These are phyloP conservation scores for Eunapius fragilis DNA, from an alignment of 37 sponge, comb jelly and placozoan species.

Conservation along the genomic window DNA sequence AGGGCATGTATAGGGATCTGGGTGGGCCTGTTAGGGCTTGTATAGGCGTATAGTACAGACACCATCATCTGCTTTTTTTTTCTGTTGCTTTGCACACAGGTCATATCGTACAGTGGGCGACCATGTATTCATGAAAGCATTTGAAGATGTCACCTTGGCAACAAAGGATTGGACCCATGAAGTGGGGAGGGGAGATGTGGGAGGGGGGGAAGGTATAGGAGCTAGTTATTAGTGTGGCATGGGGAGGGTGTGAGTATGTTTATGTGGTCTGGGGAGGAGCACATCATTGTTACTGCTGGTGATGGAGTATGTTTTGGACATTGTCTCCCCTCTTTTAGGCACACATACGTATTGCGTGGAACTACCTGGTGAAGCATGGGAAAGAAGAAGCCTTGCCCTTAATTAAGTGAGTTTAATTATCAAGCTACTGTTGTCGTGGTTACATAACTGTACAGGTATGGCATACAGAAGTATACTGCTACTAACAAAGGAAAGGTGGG, in stretches of 20 bases:
- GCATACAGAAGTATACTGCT: constrained; percentile 31
- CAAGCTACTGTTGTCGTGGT: neutral
- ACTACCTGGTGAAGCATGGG: constrained; percentile 24
- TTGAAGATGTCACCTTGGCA: constrained; percentile 33
- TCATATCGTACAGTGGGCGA: constrained; percentile 40
- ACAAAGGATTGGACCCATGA: constrained; percentile 47
- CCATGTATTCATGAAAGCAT: constrained; percentile 31
- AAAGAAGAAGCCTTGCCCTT: constrained; percentile 23
- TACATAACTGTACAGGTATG: neutral
- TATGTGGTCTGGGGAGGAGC: too few relatives aligned
- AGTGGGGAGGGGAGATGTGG: neutral
- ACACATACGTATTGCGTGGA: constrained; percentile 51
- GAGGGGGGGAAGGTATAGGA: too few relatives aligned
- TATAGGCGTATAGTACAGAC: too few relatives aligned
- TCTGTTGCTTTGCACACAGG: neutral
- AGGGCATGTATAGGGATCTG: too few relatives aligned
- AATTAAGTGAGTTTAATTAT: constrained; percentile 20
- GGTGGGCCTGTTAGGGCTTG: too few relatives aligned
- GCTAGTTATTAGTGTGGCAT: too few relatives aligned
- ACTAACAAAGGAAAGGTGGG: constrained; percentile 29
- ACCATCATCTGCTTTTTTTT: too few relatives aligned
- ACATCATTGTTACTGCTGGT: too few relatives aligned
- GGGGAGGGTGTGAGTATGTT: too few relatives aligned
- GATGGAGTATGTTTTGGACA: too few relatives aligned
- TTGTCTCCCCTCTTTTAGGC: constrained; percentile 5